These are phyloP conservation scores for Leptopilina boulardi DNA, from an alignment of 1,140 invertebrate genomes.

Conservation along the genomic window DNA sequence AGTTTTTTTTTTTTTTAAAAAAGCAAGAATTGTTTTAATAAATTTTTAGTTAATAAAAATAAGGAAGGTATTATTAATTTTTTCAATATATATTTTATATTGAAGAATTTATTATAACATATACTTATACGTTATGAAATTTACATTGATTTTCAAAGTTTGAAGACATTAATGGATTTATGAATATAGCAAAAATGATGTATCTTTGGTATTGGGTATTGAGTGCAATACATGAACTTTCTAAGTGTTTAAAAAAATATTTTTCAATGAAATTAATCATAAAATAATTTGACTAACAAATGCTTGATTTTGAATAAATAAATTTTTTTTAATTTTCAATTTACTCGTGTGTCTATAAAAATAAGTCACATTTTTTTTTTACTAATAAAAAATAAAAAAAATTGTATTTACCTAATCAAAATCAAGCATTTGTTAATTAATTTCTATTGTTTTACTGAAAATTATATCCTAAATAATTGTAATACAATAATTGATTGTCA, in stretches of 20 bases:
- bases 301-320: conserved; percentile 7
- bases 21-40: too few species aligned
- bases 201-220: conserved; percentile 19
- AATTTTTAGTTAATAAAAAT: too few species aligned
- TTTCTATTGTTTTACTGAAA: background rate
- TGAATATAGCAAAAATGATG: conserved; percentile 21
- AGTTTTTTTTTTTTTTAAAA: background rate
- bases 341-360: background rate
- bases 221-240: conserved; percentile 19
- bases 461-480: background rate
- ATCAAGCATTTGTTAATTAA: background rate
- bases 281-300: background rate
- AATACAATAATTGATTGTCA: background rate
- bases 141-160: background rate
- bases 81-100: background rate
- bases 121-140: background rate
- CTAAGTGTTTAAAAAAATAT: background rate
- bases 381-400: too few species aligned
- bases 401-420: background rate
- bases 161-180: conserved; percentile 16
- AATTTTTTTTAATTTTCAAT: background rate
- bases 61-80: too few species aligned
- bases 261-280: background rate
- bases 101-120: background rate
- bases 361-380: background rate